Conservation (phyloP, 2,797 vertebrate genomes). For the Macropus fuliginosus region DNA sequence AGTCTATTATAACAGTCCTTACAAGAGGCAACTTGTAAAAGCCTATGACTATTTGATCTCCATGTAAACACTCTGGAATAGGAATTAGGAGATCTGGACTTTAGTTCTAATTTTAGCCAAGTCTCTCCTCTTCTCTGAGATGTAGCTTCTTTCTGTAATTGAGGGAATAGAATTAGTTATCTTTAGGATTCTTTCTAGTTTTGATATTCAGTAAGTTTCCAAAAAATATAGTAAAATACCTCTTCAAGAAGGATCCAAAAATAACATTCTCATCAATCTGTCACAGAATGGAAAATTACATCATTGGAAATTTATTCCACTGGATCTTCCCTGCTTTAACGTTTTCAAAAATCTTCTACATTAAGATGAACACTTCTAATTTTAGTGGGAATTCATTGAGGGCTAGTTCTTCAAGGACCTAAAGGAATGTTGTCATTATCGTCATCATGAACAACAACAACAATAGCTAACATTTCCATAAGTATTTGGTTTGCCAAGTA, state of each 20-base stretch:
- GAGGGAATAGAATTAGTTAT: neutral
- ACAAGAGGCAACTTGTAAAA: neutral
- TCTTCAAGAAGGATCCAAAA: neutral
- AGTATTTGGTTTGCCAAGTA: neutral
- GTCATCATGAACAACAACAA: neutral
- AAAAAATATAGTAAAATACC: neutral
- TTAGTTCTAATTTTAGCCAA: neutral
- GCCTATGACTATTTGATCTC: neutral
- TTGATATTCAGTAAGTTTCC: neutral
- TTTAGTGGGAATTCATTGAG: neutral
- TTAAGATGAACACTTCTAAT: neutral
- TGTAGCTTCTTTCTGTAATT: neutral
- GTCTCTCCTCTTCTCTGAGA: neutral
- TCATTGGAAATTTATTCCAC: neutral
- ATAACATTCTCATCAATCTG: neutral
- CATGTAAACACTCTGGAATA: neutral
- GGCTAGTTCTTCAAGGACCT: neutral
- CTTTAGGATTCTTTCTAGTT: neutral
- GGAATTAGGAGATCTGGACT: neutral
- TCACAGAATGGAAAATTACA: neutral
- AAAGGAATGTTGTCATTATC: neutral
- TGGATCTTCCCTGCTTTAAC: neutral
- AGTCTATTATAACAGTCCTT: neutral
- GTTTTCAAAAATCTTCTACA: neutral
- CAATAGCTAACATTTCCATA: neutral